Conservation (phyloP, 2,113 vertebrate genomes). For the Potamarius usumacintae region DNA sequence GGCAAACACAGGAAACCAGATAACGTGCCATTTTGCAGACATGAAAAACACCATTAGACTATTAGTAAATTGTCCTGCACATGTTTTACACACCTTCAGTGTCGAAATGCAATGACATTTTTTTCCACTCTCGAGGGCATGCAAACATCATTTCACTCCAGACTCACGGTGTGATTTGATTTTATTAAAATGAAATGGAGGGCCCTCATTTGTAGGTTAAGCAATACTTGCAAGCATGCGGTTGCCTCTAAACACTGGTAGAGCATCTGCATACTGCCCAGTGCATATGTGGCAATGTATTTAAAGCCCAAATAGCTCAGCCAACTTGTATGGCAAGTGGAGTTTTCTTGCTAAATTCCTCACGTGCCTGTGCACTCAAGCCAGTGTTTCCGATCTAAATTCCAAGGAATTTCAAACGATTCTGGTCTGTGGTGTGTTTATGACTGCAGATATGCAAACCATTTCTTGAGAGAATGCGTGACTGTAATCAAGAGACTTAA, state of each 20-base stretch:
- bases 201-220: not conserved
- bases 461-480: not conserved
- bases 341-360: slow-evolving; percentile 41
- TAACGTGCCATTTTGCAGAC: too few relatives aligned
- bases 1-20: not conserved
- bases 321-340: not conserved
- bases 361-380: slow-evolving; percentile 45
- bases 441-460: not conserved
- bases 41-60: not conserved
- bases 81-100: not conserved
- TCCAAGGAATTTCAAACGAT: too few relatives aligned
- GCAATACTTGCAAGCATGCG: not conserved
- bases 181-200: not conserved
- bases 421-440: not conserved
- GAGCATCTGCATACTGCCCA: not conserved
- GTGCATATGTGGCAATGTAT: not conserved
- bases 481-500: not conserved
- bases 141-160: not conserved
- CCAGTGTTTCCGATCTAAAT: slow-evolving; percentile 11
- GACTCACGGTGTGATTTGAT: not conserved
- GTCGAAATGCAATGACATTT: not conserved
- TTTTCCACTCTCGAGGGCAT: not conserved
- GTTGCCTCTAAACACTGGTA: not conserved
- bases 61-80: not conserved
- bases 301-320: not conserved